Evolutionary conservation across 2,113 vertebrate species (phyloP), one percentile per base, ranked within the genome.

Genomic region (Orthonyx spaldingii): DNA sequence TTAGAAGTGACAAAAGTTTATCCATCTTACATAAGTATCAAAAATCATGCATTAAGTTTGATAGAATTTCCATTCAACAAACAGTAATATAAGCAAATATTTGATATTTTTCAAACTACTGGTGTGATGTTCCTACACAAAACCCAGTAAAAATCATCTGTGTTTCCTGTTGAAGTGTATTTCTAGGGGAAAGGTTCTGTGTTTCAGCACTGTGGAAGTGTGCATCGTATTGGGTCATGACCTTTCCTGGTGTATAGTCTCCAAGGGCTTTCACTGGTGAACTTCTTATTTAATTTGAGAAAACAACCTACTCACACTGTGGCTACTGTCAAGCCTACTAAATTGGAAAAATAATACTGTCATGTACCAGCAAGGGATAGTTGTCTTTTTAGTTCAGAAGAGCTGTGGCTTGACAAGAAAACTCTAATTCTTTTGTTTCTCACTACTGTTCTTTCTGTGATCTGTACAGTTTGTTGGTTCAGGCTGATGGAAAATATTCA

Each of bases 91-190:
- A 65, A 50, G 42, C 69, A 90, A 74, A 56, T 77, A 56, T 90
- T 93, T 69, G 8, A 26, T 81, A 39, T 47, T 39, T 27, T 49
- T 2, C 28, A 41, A 32, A 23, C 68, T 94, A 70, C 35, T 56
- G 41, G 63, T 39, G 41, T 66, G 70, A 92, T 87, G 81, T 66
- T 56, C 79, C 35, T 84, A 16, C 53, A 66, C 33, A 75, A 87
- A 93, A 68, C 16, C 15, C 39, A 42, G 42, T 56, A 30, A 84
- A 94, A 81, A 44, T 61, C 69, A 44, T 93, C 90, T 81, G 27
- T 85, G 74, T 93, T 94, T 96, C 76, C 94, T 87, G 56, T 57
- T 90, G 68, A 90, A 89, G 15, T 52, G 33, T 91, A 80, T 95
- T 81, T 91, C 68, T 93, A 75, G 39, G 77, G 92, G 63, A 95